These are phyloP conservation scores for Ceuthmochares aereus DNA, from an alignment of 2,113 vertebrate species.

Conservation along the genomic window DNA sequence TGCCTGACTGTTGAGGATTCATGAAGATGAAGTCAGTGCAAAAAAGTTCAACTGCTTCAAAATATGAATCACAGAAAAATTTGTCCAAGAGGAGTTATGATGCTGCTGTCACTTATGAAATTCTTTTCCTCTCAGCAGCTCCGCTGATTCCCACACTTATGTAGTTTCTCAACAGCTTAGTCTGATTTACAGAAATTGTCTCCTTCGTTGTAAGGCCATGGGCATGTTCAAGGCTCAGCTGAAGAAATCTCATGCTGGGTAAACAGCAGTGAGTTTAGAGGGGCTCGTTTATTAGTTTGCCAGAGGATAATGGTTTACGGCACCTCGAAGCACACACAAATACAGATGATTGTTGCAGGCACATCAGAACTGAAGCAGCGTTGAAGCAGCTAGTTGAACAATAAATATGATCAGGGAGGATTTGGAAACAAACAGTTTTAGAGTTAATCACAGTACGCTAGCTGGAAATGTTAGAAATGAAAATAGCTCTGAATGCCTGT, in stretches of 20 bases:
- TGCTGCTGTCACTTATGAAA: not conserved
- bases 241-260: conserved; percentile 5
- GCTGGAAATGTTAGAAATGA: conserved; percentile 53
- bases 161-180: not conserved
- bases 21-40: not conserved
- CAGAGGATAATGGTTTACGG: conserved; percentile 26
- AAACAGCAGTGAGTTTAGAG: not conserved
- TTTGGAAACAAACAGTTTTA: conserved; percentile 57
- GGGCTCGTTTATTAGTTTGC: not conserved
- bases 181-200: not conserved
- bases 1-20: not conserved
- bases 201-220: not conserved
- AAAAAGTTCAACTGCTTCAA: not conserved
- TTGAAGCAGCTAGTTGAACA: conserved; percentile 58
- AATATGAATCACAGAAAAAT: not conserved
- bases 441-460: conserved; percentile 46
- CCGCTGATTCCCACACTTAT: not conserved
- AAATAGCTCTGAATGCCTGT: conserved; percentile 55
- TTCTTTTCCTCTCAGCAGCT: conserved; percentile 20
- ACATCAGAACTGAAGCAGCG: conserved; percentile 35
- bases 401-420: conserved; percentile 45
- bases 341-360: conserved; percentile 12
- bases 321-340: conserved; percentile 18
- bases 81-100: not conserved
- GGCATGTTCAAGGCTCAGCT: not conserved